Percentiles rank a stretch among this genome's conserved stretches.
Conservation (phyloP, 2,113 vertebrate species). For the Psittacus erithacus region DNA sequence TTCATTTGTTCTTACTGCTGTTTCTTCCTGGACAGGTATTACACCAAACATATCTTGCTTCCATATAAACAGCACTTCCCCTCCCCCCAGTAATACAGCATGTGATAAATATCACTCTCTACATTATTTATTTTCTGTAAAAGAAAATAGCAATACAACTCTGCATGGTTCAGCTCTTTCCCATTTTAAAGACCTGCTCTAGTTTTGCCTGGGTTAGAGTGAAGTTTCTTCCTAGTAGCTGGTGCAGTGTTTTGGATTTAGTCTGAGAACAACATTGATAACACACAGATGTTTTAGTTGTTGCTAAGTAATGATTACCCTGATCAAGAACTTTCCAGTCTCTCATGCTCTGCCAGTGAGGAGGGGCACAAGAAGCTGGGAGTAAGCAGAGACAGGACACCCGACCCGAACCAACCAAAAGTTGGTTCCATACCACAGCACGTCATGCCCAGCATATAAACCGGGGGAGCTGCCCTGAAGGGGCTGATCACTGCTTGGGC, state of each 20-base stretch:
- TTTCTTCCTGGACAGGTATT: background rate
- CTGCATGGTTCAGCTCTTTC: background rate
- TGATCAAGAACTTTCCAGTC: background rate
- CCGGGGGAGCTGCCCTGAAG: background rate
- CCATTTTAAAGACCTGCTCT: background rate
- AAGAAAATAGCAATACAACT: background rate
- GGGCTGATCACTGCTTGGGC: background rate
- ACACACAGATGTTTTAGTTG: background rate
- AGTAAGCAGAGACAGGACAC: background rate
- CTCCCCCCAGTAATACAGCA: background rate
- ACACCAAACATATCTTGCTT: background rate
- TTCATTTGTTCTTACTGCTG: background rate
- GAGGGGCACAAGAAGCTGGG: background rate
- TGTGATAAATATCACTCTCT: background rate
- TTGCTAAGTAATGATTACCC: background rate
- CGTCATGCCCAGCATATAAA: background rate
- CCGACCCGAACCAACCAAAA: background rate
- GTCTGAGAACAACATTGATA: background rate
- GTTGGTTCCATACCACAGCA: background rate
- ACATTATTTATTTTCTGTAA: background rate
- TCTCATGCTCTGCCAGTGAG: background rate
- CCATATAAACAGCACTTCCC: background rate
- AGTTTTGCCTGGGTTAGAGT: background rate
- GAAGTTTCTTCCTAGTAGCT: background rate
- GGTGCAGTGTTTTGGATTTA: background rate